Evolutionary conservation across 2,888 invertebrate species (phyloP), one percentile per base, ranked within the genome.

Genomic region (Pediacus dermestoides): DNA sequence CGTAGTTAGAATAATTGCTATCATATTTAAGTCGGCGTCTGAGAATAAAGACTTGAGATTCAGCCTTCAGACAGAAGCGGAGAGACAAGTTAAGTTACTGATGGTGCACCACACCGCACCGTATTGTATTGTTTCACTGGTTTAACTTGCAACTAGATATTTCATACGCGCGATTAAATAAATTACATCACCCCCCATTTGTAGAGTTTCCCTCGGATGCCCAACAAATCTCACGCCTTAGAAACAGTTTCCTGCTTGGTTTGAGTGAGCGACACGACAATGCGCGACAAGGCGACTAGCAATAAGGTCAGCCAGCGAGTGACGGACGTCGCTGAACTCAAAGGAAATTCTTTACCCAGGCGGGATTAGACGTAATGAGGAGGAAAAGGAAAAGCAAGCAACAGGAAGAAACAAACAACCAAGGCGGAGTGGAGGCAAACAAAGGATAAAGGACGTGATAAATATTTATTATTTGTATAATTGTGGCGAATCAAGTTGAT

Each of bases 1-100:
- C 61, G 65, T 67, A 70, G 68, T 70, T 68, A 69, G 68, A 69
- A 70, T 70, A 70, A 70, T 70, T 70, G 68, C 69, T 63, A 61
- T 66, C 63, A 68, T 67, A 68, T 67, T 68, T 67, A 68, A 68
- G 67, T 62, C 58, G 55, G 57, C 53, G 59, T 61, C 61, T 64
- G 57, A 55, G 53, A 61, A 64, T 61, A 59, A 64, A 61, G 60
- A 58, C 57, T 48, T n/a, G n/a, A n/a, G n/a, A n/a, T n/a, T n/a
- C n/a, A n/a, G n/a, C n/a, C n/a, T 23, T 23, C 42, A 46, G 30
- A 37, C 53, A 59, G 48, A 35, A 41, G 44, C 50, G 48, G 18
- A 31, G 38, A 16, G 21, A 9, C 4, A 12, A 22, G 18, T 26
- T 4, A 16, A 30, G 11, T 12, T n/a, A n/a, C n/a, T n/a, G n/a